phyloP scores from a whole-genome alignment of 2,888 invertebrate species.

The Protophormia terraenovae region DNA sequence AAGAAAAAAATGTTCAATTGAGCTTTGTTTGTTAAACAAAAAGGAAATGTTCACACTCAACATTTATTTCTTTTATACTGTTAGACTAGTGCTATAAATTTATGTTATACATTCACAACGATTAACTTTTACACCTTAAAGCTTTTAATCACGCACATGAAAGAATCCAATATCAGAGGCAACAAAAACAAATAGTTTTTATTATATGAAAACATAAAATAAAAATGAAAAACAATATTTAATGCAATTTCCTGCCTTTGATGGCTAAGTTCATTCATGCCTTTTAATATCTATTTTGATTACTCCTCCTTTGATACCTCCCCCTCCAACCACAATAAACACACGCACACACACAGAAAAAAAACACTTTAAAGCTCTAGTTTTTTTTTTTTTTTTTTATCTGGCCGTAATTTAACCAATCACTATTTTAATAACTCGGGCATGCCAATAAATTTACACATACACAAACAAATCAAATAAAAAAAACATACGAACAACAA shows the following conservation, averaged over 20 bases:
- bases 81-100: slow-evolving; percentile 13
- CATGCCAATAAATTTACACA: slow-evolving; percentile 22
- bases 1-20: neutral
- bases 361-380: slow-evolving; percentile 4
- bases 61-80: neutral
- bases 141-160: slow-evolving; percentile 61
- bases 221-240: neutral
- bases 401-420: slow-evolving; percentile 47
- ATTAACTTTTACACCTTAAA: slow-evolving; percentile 65
- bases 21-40: neutral
- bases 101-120: slow-evolving; percentile 33
- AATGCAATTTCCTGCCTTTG: slow-evolving; percentile 61
- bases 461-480: neutral
- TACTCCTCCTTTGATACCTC: neutral
- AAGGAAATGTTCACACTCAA: neutral
- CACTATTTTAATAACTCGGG: slow-evolving; percentile 56
- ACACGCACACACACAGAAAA: neutral
- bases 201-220: neutral
- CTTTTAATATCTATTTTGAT: slow-evolving; percentile 11
- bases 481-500: neutral
- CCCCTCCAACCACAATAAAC: neutral
- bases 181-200: neutral
- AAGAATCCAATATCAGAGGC: neutral
- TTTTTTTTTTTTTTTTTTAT: neutral
- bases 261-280: slow-evolving; percentile 7